Percentiles rank a stretch among this genome's conserved stretches.
Evolutionary conservation across 2,797 vertebrate species (phyloP).

Genomic region (Ctenopoma multispine): DNA sequence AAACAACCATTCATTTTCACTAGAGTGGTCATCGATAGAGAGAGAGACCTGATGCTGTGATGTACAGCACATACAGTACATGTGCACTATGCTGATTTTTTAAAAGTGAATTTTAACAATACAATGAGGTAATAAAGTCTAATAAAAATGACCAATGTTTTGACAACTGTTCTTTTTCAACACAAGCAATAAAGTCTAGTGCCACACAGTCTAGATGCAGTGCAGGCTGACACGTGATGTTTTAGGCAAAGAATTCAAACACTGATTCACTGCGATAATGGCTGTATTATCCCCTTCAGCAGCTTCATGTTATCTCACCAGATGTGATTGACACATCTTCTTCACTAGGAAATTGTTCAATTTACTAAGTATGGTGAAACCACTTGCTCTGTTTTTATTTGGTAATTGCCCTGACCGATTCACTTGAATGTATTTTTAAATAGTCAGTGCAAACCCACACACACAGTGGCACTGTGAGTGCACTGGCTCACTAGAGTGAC

Average conservation of each 20-base stretch:
- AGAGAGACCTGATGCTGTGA: slow-evolving; percentile 8
- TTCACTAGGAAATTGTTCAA: slow-evolving; percentile 50
- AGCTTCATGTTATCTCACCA: slow-evolving; percentile 32
- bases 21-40: too few species aligned
- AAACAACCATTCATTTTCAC: too few species aligned
- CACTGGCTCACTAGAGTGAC: slow-evolving; percentile 14
- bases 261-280: slow-evolving; percentile 34
- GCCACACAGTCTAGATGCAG: neutral
- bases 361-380: slow-evolving; percentile 41
- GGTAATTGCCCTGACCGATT: slow-evolving; percentile 54
- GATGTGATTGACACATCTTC: slow-evolving; percentile 48
- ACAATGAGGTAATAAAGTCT: too few species aligned
- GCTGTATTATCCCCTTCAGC: slow-evolving; percentile 50
- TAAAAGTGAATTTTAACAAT: too few species aligned
- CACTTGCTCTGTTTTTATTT: slow-evolving; percentile 52
- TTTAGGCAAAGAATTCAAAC: slow-evolving; percentile 33
- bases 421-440: slow-evolving; percentile 53
- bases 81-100: too few species aligned
- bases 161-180: too few species aligned
- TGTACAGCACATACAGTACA: neutral
- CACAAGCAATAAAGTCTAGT: neutral
- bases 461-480: slow-evolving; percentile 26
- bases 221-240: slow-evolving; percentile 27
- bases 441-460: slow-evolving; percentile 30
- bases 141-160: too few species aligned